Evolutionary conservation across 2,113 vertebrate species (phyloP).

Genomic region (Mastomys natalensis): DNA sequence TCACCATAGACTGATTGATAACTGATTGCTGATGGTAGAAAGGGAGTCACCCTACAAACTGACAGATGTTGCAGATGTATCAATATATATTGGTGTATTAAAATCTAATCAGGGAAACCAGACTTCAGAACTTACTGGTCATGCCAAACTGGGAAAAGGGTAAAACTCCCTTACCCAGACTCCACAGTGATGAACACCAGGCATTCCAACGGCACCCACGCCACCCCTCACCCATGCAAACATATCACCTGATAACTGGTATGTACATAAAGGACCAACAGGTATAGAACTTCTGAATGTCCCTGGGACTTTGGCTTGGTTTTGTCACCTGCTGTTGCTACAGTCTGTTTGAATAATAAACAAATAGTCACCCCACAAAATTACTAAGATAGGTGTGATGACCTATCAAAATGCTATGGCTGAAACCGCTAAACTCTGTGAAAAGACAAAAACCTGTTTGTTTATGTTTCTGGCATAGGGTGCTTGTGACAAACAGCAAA

Average conservation of each 20-base stretch:
- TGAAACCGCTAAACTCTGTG: neutral
- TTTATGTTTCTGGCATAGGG: neutral
- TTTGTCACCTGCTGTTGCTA: neutral
- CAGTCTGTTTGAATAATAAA: neutral
- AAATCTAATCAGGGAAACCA: neutral
- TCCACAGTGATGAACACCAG: neutral
- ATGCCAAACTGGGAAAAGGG: neutral
- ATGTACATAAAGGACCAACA: neutral
- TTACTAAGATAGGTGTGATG: neutral
- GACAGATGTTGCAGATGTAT: neutral
- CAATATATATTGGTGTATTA: neutral
- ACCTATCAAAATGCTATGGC: neutral
- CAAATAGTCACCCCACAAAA: neutral
- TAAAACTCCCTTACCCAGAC: neutral
- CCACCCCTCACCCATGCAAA: neutral
- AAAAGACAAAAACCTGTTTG: no score
- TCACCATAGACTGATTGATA: neutral
- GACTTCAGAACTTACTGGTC: neutral
- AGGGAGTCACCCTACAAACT: no score
- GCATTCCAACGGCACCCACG: neutral
- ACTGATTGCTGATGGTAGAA: neutral
- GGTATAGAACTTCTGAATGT: neutral
- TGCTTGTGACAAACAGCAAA: neutral
- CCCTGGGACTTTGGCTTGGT: neutral
- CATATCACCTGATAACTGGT: neutral